Evolutionary conservation across 2,797 vertebrate genomes (phyloP).

Genomic region (Alcedo quadribrachys): DNA sequence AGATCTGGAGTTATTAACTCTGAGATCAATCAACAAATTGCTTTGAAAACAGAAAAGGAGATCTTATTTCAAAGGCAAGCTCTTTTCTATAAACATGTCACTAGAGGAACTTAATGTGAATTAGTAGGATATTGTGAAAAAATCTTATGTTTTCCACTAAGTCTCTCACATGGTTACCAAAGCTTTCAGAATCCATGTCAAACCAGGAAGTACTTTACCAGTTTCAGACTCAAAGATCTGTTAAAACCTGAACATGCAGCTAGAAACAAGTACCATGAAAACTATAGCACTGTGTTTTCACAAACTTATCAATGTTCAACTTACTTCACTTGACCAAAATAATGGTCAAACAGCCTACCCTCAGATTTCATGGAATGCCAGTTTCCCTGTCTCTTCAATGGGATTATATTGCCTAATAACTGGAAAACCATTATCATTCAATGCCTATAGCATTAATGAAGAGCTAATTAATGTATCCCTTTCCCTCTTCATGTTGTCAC

Average conservation of each 20-base stretch:
- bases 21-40: not conserved
- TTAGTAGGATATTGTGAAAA: not conserved
- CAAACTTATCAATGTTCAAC: not conserved
- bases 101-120: not conserved
- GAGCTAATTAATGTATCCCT: rapidly evolving
- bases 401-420: not conserved
- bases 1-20: not conserved
- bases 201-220: not conserved
- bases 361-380: not conserved
- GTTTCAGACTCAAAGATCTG: not conserved
- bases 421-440: not conserved
- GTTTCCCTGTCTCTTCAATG: not conserved
- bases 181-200: not conserved
- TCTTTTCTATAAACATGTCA: not conserved
- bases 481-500: not conserved
- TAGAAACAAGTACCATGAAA: not conserved
- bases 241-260: not conserved
- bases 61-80: not conserved
- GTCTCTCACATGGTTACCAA: not conserved
- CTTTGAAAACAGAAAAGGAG: not conserved
- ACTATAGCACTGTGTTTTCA: not conserved
- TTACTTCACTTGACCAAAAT: not conserved
- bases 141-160: not conserved
- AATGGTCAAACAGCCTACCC: not conserved
- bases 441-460: not conserved